phyloP scores from a whole-genome alignment of 2,888 invertebrate species.

The Parochlus steinenii region DNA sequence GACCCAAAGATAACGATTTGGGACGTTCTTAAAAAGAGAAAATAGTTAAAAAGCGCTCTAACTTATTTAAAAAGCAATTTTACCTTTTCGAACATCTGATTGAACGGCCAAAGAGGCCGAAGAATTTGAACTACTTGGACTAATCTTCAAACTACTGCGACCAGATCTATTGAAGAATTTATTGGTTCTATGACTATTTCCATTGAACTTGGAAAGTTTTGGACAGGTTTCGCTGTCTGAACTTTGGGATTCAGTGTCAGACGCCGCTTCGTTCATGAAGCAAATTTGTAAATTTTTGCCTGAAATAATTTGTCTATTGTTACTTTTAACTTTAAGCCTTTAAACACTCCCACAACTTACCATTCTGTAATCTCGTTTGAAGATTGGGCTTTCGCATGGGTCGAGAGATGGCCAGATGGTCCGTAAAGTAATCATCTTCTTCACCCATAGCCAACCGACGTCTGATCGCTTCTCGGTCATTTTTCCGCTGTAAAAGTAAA shows the following conservation, averaged over 20 bases:
- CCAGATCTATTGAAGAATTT: too few species aligned
- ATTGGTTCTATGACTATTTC: too few species aligned
- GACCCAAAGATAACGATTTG: constrained; percentile 31
- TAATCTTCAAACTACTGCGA: constrained; percentile 5
- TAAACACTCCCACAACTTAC: constrained; percentile 35
- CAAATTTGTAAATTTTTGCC: constrained; percentile 90
- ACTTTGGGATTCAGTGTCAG: constrained; percentile 63
- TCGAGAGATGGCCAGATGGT: constrained; percentile 37
- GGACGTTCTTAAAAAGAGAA: constrained; percentile 22
- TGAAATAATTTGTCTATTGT: constrained; percentile 30
- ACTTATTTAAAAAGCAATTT: background rate
- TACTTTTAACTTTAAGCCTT: too few species aligned
- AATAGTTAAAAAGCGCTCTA: background rate
- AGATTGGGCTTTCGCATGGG: constrained; percentile 72
- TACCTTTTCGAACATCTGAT: constrained; percentile 13
- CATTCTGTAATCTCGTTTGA: constrained; percentile 73
- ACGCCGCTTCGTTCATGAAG: constrained; percentile 86
- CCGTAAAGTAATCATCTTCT: constrained; percentile 53
- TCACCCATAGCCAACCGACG: constrained; percentile 73
- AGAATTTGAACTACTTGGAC: constrained; percentile 21
- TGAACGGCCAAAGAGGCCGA: constrained; percentile 20
- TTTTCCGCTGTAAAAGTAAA: constrained; percentile 50
- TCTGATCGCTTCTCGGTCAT: constrained; percentile 85
- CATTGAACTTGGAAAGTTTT: constrained; percentile 22
- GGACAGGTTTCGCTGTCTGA: constrained; percentile 47